phyloP scores from a whole-genome alignment of 2,113 vertebrate species.

The Microcebus griseorufus region DNA sequence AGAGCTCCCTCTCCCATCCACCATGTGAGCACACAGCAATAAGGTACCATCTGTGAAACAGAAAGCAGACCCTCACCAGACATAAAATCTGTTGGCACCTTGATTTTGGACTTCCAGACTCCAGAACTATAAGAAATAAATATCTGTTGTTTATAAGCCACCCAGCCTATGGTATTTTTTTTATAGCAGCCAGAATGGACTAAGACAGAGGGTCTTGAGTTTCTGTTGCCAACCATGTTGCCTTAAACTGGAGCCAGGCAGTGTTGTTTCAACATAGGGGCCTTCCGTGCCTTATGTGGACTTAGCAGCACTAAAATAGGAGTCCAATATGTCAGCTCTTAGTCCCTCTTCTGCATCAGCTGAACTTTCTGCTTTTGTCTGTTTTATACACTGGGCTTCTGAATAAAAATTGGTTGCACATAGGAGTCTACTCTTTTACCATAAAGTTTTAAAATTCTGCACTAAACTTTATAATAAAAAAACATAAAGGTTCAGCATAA shows the following conservation, averaged over 20 bases:
- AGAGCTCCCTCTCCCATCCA: background rate
- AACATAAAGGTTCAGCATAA: background rate
- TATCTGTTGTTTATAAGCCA: background rate
- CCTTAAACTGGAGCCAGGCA: background rate
- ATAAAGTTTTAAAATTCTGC: background rate
- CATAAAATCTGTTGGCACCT: background rate
- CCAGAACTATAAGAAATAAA: background rate
- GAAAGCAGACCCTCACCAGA: background rate
- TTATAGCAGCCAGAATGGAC: background rate
- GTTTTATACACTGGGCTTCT: background rate
- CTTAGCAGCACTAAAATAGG: fast-evolving
- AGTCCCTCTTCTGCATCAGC: background rate
- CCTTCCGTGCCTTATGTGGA: background rate
- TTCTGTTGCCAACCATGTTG: background rate
- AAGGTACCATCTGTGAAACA: background rate
- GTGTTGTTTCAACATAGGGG: background rate
- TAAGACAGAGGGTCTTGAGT: background rate
- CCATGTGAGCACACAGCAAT: background rate
- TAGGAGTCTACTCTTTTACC: background rate
- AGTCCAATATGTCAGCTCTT: background rate
- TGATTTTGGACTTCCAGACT: background rate
- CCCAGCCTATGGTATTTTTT: background rate
- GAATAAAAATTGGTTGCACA: background rate
- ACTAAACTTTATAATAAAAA: background rate
- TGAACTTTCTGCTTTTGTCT: background rate